Evolutionary conservation across 2,888 invertebrate species (phyloP), one percentile per base, ranked within the genome.

Genomic region (Cosmopolites sordidus): DNA sequence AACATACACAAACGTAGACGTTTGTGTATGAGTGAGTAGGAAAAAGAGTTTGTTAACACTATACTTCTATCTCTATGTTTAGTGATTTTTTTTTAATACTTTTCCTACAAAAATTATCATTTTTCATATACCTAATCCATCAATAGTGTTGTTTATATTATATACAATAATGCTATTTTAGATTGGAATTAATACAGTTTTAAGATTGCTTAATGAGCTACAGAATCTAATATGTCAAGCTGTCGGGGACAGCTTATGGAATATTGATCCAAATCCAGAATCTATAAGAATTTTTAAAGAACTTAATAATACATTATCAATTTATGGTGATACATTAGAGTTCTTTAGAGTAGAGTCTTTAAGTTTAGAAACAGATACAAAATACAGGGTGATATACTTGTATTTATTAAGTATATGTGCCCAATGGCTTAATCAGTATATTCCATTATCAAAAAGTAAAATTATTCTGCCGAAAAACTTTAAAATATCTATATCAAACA

Each of bases 191-290:
- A 80, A 79, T 64, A 66, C 68, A 16, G 73, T 77, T 53, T 58
- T 80, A 8, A 66, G 64, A 52, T 64, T 82, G 42, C 63, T 79
- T n/a, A 75, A 79, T 54, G 73, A 77, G 58, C 68, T 81, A 1
- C 68, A 79, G 1, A 71, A 75, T 41, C 70, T 86, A 48, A 66
- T 85, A 45, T 67, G 75, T 16, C 73, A 77, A 29, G 80, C 81
- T 62, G 70, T 85, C 0, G 75, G 71, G 63, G 77, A 78, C 15
- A 67, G 70, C 30, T 78, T 83, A 56, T 85, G 84, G 83, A 69
- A 73, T 30, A 74, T 77, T 22, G 75, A 76, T 47, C 69, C 66
- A 33, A 73, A 74, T 41, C 75, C 76, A 63, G 74, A 73, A 1
- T 72, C 76, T 47, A 69, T 76, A 54, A 76, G 78, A 44, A 74